phyloP scores from a whole-genome alignment of 2,888 invertebrate genomes.

The Agonopterix alstromeriana region DNA sequence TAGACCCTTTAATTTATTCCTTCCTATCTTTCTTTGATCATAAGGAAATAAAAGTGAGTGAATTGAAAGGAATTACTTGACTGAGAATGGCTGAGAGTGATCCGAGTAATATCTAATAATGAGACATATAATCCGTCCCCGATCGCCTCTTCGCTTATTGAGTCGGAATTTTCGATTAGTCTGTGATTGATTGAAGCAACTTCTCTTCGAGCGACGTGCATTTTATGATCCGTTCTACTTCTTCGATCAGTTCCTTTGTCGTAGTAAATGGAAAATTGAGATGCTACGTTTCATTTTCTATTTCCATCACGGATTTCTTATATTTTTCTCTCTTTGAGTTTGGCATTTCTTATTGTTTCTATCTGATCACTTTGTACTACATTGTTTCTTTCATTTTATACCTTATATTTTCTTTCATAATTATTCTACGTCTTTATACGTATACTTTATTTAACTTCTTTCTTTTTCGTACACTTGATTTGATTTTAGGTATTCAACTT shows the following conservation, averaged over 20 bases:
- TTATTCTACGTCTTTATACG: too few species aligned
- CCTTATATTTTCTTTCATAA: too few species aligned
- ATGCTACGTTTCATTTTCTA: constrained; percentile 18
- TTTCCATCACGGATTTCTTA: not conserved
- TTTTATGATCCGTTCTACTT: constrained; percentile 69
- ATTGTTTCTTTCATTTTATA: too few species aligned
- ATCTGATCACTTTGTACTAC: too few species aligned
- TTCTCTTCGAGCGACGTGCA: constrained; percentile 57
- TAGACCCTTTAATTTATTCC: constrained; percentile 45
- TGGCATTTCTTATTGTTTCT: too few species aligned
- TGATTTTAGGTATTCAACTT: not conserved
- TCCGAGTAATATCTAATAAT: constrained; percentile 63
- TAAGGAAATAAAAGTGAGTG: constrained; percentile 40
- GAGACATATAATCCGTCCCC: constrained; percentile 63
- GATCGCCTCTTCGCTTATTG: constrained; percentile 60
- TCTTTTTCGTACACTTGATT: not conserved
- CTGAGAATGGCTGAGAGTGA: constrained; percentile 30
- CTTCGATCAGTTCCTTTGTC: constrained; percentile 34
- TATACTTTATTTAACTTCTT: too few species aligned
- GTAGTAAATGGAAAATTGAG: constrained; percentile 35
- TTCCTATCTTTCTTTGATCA: constrained; percentile 32
- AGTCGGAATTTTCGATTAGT: constrained; percentile 73
- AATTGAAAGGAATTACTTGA: constrained; percentile 42
- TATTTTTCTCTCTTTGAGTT: too few species aligned
- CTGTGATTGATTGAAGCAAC: constrained; percentile 71